Percentiles rank a stretch among this genome's conserved stretches.
Evolutionary conservation across 2,113 vertebrate species (phyloP).

Genomic region (Desmodus rotundus): DNA sequence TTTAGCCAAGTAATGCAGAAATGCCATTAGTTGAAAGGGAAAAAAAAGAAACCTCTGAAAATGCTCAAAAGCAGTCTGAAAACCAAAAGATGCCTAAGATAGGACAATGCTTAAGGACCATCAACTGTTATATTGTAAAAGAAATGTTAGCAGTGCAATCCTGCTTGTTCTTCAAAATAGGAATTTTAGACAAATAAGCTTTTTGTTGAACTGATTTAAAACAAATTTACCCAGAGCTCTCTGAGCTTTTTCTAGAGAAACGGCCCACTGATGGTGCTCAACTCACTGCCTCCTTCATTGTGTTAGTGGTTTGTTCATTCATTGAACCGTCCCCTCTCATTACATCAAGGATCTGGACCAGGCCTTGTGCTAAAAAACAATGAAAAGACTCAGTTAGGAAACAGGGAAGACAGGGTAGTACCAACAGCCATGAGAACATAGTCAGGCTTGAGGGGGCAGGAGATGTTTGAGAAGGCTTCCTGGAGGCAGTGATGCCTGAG

Average conservation of each 20-base stretch:
- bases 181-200: background rate
- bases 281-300: background rate
- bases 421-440: background rate
- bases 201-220: background rate
- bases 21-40: background rate
- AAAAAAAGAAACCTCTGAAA: background rate
- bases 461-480: background rate
- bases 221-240: background rate
- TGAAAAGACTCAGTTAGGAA: background rate
- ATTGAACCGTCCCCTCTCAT: background rate
- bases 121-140: background rate
- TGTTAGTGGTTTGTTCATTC: background rate
- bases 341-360: background rate
- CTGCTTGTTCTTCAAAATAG: background rate
- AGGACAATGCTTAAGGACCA: background rate
- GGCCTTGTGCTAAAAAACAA: background rate
- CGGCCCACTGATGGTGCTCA: background rate
- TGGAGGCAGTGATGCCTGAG: background rate
- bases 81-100: background rate
- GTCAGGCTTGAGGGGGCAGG: background rate
- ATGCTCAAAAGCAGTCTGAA: background rate
- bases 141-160: background rate
- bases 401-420: background rate
- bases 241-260: background rate
- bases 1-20: constrained; percentile 24